phyloP scores from a whole-genome alignment of 2,888 invertebrate genomes.

The Tipula vernalis region DNA sequence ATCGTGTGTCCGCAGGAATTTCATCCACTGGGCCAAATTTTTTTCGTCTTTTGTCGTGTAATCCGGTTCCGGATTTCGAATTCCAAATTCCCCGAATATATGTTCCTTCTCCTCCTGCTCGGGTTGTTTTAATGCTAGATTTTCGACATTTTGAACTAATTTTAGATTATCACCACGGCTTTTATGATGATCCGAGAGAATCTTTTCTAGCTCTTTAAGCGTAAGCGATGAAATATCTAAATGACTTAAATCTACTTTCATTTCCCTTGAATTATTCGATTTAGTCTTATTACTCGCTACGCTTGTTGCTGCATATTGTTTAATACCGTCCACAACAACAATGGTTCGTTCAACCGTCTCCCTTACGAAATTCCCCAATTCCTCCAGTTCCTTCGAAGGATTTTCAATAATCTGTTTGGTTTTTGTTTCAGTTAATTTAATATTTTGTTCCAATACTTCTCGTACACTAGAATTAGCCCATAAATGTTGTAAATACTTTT shows the following conservation, averaged over 20 bases:
- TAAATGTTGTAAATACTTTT: slow-evolving; percentile 30
- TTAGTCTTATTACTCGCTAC: slow-evolving; percentile 10
- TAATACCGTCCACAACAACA: slow-evolving; percentile 58
- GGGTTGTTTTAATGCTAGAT: neutral
- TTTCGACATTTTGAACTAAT: slow-evolving; percentile 12
- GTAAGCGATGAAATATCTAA: slow-evolving; percentile 34
- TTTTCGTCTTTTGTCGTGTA: slow-evolving; percentile 15
- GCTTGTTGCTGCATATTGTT: slow-evolving; percentile 38
- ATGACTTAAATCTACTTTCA: slow-evolving; percentile 25
- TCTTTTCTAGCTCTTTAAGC: slow-evolving; percentile 32
- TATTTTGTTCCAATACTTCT: slow-evolving; percentile 29
- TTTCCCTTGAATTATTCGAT: slow-evolving; percentile 18
- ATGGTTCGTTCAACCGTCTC: slow-evolving; percentile 49
- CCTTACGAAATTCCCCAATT: slow-evolving; percentile 36
- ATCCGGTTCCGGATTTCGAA: neutral
- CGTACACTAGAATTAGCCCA: slow-evolving; percentile 61
- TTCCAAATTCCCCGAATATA: neutral
- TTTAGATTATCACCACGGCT: slow-evolving; percentile 28
- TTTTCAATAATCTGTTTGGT: slow-evolving; percentile 22
- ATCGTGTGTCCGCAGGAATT: slow-evolving; percentile 14
- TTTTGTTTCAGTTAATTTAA: slow-evolving; percentile 22
- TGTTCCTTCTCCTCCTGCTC: neutral
- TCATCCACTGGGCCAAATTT: slow-evolving; percentile 15
- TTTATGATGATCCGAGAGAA: slow-evolving; percentile 29
- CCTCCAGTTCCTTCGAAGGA: slow-evolving; percentile 29